phyloP scores from a whole-genome alignment of 2,888 invertebrate genomes.

The Mesorhabditis spiculigera region DNA sequence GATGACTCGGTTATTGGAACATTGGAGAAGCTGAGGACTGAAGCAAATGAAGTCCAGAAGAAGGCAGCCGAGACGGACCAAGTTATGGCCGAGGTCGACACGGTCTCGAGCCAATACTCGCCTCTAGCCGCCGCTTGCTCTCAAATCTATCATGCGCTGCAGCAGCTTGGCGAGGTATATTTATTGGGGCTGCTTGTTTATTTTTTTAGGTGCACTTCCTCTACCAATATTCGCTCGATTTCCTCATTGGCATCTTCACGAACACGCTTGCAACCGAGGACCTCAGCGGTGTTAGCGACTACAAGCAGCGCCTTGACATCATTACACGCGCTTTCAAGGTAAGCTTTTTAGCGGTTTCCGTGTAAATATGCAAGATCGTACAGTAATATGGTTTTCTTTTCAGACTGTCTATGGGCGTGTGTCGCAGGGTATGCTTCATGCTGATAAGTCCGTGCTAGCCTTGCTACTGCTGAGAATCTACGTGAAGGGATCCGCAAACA shows the following conservation, averaged over 20 bases:
- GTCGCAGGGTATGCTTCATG: slow-evolving; percentile 94
- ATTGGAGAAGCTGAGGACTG: slow-evolving; percentile 91
- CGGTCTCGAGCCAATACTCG: slow-evolving; percentile 77
- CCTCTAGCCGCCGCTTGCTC: slow-evolving; percentile 92
- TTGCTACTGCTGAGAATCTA: slow-evolving; percentile 92
- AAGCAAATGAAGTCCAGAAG: slow-evolving; percentile 90
- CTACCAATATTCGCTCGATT: slow-evolving; percentile 96
- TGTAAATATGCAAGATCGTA: background rate
- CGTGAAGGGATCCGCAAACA: slow-evolving; percentile 80
- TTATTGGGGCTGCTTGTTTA: background rate
- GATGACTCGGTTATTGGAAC: slow-evolving; percentile 79
- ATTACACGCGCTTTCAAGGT: slow-evolving; percentile 92
- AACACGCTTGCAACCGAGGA: slow-evolving; percentile 82
- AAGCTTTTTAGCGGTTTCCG: slow-evolving; percentile 11
- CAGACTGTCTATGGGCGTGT: slow-evolving; percentile 89
- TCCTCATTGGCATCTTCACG: slow-evolving; percentile 97
- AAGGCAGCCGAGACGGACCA: slow-evolving; percentile 94
- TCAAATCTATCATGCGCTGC: slow-evolving; percentile 98
- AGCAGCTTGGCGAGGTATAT: slow-evolving; percentile 76
- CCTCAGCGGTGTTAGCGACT: slow-evolving; percentile 77
- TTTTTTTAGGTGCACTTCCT: slow-evolving; percentile 87
- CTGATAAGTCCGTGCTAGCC: slow-evolving; percentile 89
- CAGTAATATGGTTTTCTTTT: slow-evolving; percentile 22
- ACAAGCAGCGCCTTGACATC: slow-evolving; percentile 77
- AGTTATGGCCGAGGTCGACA: slow-evolving; percentile 77